These are phyloP conservation scores for Charina bottae DNA, from an alignment of 2,113 vertebrate genomes.

Conservation along the genomic window DNA sequence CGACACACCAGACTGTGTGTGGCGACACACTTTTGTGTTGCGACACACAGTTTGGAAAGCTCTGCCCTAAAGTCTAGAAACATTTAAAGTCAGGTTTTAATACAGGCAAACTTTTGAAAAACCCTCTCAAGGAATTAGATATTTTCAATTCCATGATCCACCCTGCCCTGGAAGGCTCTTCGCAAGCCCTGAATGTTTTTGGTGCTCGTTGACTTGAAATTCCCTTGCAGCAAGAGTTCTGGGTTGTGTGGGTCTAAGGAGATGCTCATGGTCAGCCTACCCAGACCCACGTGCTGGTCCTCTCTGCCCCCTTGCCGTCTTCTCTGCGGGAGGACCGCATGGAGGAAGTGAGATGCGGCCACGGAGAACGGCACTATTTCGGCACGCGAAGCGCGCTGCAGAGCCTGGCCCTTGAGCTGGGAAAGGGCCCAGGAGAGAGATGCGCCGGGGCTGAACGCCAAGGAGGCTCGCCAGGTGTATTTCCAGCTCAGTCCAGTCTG, in stretches of 20 bases:
- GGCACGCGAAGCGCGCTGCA: not conserved
- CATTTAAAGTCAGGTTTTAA: not conserved
- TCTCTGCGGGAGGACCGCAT: no score
- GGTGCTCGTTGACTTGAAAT: not conserved
- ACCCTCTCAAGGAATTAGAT: not conserved
- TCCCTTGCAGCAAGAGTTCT: not conserved
- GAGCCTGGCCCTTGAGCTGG: not conserved
- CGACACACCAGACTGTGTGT: no score
- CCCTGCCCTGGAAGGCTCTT: not conserved
- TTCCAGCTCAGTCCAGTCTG: not conserved
- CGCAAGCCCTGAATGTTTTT: not conserved
- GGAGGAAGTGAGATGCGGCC: not conserved
- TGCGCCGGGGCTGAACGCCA: not conserved
- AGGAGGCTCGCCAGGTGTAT: not conserved
- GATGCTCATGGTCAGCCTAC: fast-evolving
- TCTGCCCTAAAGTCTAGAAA: not conserved
- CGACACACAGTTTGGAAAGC: no score
- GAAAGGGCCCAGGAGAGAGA: no score
- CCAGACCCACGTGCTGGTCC: no score
- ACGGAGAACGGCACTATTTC: fast-evolving
- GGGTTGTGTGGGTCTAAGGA: not conserved
- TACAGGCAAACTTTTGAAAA: not conserved
- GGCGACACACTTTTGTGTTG: no score
- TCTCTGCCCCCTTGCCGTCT: not conserved
- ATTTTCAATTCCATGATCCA: not conserved